Percentiles rank a stretch among this genome's conserved stretches.
These are phyloP conservation scores for Latheticus oryzae DNA, from an alignment of 2,888 invertebrate species.

Conservation along the genomic window DNA sequence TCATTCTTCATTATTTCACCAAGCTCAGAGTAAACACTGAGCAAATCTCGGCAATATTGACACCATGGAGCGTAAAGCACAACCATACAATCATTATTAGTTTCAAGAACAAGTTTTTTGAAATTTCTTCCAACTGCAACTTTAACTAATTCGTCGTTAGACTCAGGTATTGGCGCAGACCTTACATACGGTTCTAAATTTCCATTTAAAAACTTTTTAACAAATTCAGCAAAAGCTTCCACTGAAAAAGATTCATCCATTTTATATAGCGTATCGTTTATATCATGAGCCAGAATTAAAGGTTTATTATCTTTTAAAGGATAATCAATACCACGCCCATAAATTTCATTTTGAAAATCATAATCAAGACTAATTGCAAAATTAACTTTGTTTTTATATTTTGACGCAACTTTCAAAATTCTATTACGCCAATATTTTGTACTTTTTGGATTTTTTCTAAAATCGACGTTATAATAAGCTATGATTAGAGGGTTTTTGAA, in stretches of 20 bases:
- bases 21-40: slow-evolving; percentile 94
- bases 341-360: slow-evolving; percentile 94
- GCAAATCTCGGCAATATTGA: slow-evolving; percentile 97
- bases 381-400: slow-evolving; percentile 73
- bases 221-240: slow-evolving; percentile 86
- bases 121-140: slow-evolving; percentile 98
- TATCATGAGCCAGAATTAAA: slow-evolving; percentile 84
- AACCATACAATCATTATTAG: slow-evolving; percentile 91
- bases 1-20: slow-evolving; percentile 85
- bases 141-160: slow-evolving; percentile 84
- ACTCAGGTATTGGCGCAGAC: slow-evolving; percentile 92
- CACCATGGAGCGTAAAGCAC: slow-evolving; percentile 99
- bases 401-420: slow-evolving; percentile 85
- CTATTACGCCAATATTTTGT: slow-evolving; percentile 99
- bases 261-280: slow-evolving; percentile 88
- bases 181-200: slow-evolving; percentile 93
- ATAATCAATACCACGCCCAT: slow-evolving; percentile 92
- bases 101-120: slow-evolving; percentile 91
- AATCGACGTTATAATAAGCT: slow-evolving; percentile 95
- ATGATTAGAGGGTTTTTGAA: slow-evolving; percentile 91
- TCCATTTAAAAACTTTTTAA: slow-evolving; percentile 83
- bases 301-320: slow-evolving; percentile 92
- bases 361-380: slow-evolving; percentile 95
- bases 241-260: slow-evolving; percentile 93
- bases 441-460: slow-evolving; percentile 95